Evolutionary conservation across 1,140 invertebrate species (phyloP).

Genomic region (Arctopsyche grandis): DNA sequence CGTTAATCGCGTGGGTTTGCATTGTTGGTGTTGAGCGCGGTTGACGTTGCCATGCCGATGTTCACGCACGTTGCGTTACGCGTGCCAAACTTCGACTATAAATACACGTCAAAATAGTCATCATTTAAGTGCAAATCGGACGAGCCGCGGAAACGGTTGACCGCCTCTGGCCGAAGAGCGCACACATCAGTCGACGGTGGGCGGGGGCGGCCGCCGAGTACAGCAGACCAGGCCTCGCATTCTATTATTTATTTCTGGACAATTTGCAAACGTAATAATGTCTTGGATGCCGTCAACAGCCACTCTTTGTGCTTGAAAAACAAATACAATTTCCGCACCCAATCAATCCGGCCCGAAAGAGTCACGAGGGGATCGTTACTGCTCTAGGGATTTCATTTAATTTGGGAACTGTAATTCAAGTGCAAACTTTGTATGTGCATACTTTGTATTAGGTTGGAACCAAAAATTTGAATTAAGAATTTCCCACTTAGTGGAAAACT

Average conservation of each 20-base stretch:
- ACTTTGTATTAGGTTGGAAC: too few relatives aligned
- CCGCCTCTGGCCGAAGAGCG: not conserved
- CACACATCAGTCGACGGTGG: constrained; percentile 10
- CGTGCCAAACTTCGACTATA: too few relatives aligned
- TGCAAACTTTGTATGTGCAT: too few relatives aligned
- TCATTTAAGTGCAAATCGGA: too few relatives aligned
- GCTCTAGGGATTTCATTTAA: not conserved
- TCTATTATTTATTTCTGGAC: constrained; percentile 26
- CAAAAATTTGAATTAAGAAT: too few relatives aligned
- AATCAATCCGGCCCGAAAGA: not conserved
- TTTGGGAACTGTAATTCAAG: not conserved
- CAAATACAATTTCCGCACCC: not conserved
- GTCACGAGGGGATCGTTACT: not conserved
- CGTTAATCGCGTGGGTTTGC: not conserved
- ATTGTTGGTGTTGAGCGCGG: too few relatives aligned
- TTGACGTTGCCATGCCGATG: too few relatives aligned
- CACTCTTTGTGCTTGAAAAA: not conserved
- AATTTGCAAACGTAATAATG: constrained; percentile 23
- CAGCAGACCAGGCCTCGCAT: constrained; percentile 13
- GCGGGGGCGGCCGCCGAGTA: constrained; percentile 12
- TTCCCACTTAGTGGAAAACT: too few relatives aligned
- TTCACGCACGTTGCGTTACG: too few relatives aligned
- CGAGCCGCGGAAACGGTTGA: not conserved
- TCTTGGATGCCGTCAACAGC: not conserved
- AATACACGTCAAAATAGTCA: too few relatives aligned